Conservation (phyloP, 1,140 invertebrate genomes). For the Bombus sylvicola region DNA sequence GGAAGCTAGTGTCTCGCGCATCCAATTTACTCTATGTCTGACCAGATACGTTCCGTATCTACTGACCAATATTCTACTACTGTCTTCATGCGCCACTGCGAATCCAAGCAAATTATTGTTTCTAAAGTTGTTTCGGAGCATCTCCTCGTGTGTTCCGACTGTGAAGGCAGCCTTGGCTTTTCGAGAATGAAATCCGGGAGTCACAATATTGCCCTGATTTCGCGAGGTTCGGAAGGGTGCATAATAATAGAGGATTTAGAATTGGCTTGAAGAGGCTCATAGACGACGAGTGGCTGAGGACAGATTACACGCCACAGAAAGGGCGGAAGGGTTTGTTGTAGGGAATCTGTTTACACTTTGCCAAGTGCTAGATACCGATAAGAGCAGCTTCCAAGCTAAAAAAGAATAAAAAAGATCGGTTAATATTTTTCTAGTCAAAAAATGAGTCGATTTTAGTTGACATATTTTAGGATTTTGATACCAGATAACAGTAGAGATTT, state of each 20-base stretch:
- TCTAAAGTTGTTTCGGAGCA: not conserved
- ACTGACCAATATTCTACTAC: not conserved
- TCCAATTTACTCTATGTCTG: not conserved
- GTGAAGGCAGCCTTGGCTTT: conserved; percentile 11
- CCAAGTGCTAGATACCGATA: conserved; percentile 75
- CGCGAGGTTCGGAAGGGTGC: conserved; percentile 75
- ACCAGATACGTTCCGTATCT: not conserved
- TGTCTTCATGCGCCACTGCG: not conserved
- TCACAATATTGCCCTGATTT: conserved; percentile 73
- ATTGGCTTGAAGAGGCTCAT: conserved; percentile 71
- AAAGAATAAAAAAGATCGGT: not conserved
- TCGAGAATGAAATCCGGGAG: conserved; percentile 49
- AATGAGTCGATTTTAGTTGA: not conserved
- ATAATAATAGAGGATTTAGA: conserved; percentile 82
- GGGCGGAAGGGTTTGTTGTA: conserved; percentile 72
- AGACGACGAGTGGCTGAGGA: conserved; percentile 72
- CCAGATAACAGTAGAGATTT: not conserved
- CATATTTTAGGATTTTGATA: not conserved
- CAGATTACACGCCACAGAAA: conserved; percentile 81
- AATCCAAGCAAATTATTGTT: conserved; percentile 3
- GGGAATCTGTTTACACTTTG: conserved; percentile 69
- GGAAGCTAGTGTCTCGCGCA: not conserved
- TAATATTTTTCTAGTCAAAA: not conserved
- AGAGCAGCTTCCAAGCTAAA: conserved; percentile 61
- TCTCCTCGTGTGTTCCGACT: not conserved